Evolutionary conservation across 2,797 vertebrate genomes (phyloP).

Genomic region (Neosalanx taihuensis): DNA sequence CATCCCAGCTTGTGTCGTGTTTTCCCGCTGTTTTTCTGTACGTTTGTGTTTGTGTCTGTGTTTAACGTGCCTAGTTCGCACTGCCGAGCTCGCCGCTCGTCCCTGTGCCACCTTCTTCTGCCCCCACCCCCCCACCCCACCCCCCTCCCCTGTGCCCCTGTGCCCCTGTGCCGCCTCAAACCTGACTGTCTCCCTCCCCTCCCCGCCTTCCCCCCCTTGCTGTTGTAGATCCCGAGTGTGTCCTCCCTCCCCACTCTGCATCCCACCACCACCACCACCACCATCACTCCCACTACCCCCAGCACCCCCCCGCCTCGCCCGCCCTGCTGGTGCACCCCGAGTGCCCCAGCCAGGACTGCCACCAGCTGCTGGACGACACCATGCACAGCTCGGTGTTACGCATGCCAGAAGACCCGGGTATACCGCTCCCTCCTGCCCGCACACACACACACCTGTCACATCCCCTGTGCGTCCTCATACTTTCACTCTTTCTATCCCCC

Average conservation of each 20-base stretch:
- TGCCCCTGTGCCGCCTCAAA: slow-evolving; percentile 4
- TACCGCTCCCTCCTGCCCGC: slow-evolving; percentile 30
- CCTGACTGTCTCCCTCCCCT: slow-evolving; percentile 37
- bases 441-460: not conserved
- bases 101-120: slow-evolving; percentile 16
- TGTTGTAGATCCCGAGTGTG: slow-evolving; percentile 76
- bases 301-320: slow-evolving; percentile 74
- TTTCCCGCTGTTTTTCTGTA: too few species aligned
- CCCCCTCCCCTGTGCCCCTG: too few species aligned
- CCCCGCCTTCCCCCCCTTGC: slow-evolving; percentile 44
- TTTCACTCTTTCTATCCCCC: not conserved
- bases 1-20: too few species aligned
- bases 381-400: slow-evolving; percentile 79
- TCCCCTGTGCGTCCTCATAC: not conserved
- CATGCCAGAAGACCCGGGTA: slow-evolving; percentile 75
- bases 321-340: slow-evolving; percentile 77
- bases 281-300: slow-evolving; percentile 61
- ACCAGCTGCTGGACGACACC: slow-evolving; percentile 74
- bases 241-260: slow-evolving; percentile 69
- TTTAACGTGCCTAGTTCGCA: too few species aligned
- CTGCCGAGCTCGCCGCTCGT: too few species aligned
- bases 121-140: slow-evolving; percentile 37
- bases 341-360: slow-evolving; percentile 68
- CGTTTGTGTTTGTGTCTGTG: too few species aligned
- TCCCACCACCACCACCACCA: slow-evolving; percentile 55